Evolutionary conservation across 2,888 invertebrate genomes (phyloP), one percentile per base, ranked within the genome.

Genomic region (Empis stercorea): DNA sequence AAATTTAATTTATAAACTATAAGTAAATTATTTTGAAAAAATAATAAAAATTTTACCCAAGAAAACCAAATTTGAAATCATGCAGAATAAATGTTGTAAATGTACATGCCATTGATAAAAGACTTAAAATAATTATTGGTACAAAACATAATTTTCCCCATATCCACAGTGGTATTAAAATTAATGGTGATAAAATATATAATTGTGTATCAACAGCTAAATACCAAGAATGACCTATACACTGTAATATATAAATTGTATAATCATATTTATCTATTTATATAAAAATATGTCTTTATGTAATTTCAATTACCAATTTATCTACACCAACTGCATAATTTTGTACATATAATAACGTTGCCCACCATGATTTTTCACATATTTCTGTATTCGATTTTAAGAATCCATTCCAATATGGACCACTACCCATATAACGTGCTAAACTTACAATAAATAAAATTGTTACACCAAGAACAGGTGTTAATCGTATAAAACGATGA

Each of bases 161-260:
- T 49, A 65, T 67, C 57, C 68, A 70, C 17, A 77, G 54, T 1
- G 74, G 70, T 47, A 72, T 70, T 5, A 78, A 62, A 47, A 78
- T 62, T 2, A 77, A 52, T 2, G 77, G 77, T 2, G 77, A 73
- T n/a, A 77, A 49, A 54, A 74, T 64, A 55, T 73, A 77, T 37
- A 77, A 58, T 56, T 78, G 78, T 54, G 74, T 76, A 54, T 78
- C 78, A 13, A 76, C 73, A 4, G 76, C 71, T 36, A 78, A 59
- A 54, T 76, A 78, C 78, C 78, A 78, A 0, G 74, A 70, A 54
- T 76, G 76, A 27, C 66, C 65, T 30, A 77, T 57, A 57, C 77
- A 78, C 70, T 68, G 39, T 13, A 43, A 49, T 14, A 45, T 2
- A 36, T 30, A 15, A 14, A 11, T 34, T 34, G 2, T 14, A 16